Evolutionary conservation across 2,113 vertebrate genomes (phyloP).

Genomic region (Lycocorax pyrrhopterus): DNA sequence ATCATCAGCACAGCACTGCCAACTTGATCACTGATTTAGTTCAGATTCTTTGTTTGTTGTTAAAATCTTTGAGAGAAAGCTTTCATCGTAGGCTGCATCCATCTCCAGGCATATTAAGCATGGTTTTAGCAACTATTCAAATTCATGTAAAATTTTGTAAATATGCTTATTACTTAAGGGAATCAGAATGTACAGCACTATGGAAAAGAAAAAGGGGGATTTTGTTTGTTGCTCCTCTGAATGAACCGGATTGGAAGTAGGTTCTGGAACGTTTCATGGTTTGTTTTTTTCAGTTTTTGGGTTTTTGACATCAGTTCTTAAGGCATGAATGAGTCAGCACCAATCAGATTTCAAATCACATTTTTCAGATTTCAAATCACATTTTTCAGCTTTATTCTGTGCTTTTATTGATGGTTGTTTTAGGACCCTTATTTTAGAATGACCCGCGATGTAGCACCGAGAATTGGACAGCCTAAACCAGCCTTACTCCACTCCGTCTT

Average conservation of each 20-base stretch:
- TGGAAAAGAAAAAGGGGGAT: background rate
- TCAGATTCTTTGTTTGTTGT: background rate
- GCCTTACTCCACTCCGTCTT: constrained; percentile 94
- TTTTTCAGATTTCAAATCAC: background rate
- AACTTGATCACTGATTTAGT: background rate
- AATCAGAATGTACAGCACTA: background rate
- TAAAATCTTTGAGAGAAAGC: background rate
- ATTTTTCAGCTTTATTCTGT: background rate
- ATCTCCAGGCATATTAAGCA: background rate
- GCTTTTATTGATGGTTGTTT: background rate
- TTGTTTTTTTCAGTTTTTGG: background rate
- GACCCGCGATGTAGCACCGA: constrained; percentile 94
- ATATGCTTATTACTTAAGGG: background rate
- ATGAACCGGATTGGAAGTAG: background rate
- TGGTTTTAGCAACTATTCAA: background rate
- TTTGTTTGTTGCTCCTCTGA: background rate
- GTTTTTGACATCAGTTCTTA: background rate
- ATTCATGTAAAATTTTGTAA: background rate
- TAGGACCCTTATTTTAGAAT: constrained; percentile 98
- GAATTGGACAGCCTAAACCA: constrained; percentile 89
- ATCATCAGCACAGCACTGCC: background rate
- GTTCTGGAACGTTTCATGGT: background rate
- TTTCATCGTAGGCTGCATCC: background rate
- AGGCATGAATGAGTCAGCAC: background rate
- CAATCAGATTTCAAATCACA: background rate